Conservation (phyloP, 2,888 invertebrate species). For the Volucella inanis region DNA sequence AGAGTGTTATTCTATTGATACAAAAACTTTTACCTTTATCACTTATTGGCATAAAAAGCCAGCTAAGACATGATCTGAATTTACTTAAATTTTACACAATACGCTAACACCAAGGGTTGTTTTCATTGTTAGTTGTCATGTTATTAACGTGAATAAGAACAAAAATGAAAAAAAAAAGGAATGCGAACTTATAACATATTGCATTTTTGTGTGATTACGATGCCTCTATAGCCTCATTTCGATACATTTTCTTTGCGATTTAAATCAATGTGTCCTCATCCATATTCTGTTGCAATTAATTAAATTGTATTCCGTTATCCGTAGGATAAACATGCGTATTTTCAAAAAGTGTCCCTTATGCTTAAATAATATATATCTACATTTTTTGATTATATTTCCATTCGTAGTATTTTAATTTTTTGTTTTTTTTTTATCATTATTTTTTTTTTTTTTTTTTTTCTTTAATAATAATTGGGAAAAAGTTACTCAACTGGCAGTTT, state of each 20-base stretch:
- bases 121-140: conserved; percentile 25
- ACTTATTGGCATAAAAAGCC: conserved; percentile 48
- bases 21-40: conserved; percentile 55
- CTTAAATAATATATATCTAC: conserved; percentile 70
- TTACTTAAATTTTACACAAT: conserved; percentile 40
- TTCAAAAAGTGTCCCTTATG: conserved; percentile 68
- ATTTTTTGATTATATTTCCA: conserved; percentile 59
- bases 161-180: conserved; percentile 19
- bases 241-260: conserved; percentile 64
- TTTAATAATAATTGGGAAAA: conserved; percentile 41
- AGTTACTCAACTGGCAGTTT: conserved; percentile 72
- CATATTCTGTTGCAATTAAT: conserved; percentile 46
- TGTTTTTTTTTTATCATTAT: conserved; percentile 31
- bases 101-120: conserved; percentile 48
- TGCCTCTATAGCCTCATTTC: conserved; percentile 66
- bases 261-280: conserved; percentile 59
- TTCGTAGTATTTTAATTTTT: conserved; percentile 32
- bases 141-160: conserved; percentile 26
- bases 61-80: conserved; percentile 47
- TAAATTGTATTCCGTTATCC: conserved; percentile 57
- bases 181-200: conserved; percentile 1
- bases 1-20: conserved; percentile 55
- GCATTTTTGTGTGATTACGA: conserved; percentile 52
- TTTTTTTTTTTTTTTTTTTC: conserved; percentile 29
- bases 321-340: conserved; percentile 72